Conservation (phyloP, 2,888 invertebrate genomes). For the Drosophila subquinaria region DNA sequence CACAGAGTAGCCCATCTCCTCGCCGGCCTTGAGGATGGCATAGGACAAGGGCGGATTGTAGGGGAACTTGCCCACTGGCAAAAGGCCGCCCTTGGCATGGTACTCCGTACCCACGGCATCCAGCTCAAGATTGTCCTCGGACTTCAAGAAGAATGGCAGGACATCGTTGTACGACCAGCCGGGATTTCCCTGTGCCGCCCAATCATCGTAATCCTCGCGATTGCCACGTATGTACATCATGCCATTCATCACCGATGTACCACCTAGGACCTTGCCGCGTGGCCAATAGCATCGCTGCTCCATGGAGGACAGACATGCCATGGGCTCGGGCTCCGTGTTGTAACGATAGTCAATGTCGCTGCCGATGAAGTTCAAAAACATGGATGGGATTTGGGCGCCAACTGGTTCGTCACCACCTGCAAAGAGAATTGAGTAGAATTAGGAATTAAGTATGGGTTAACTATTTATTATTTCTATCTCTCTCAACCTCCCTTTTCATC, state of each 20-base stretch:
- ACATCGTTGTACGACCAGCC: constrained; percentile 97
- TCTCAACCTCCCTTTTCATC: background rate
- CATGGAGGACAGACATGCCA: constrained; percentile 91
- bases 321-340: constrained; percentile 92
- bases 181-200: constrained; percentile 93
- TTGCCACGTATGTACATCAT: constrained; percentile 98
- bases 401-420: constrained; percentile 93
- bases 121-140: constrained; percentile 91
- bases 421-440: background rate
- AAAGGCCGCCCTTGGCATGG: constrained; percentile 91
- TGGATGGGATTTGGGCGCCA: constrained; percentile 94
- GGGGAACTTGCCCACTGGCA: constrained; percentile 93
- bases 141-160: constrained; percentile 94
- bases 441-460: background rate
- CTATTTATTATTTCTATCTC: background rate
- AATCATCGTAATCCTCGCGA: constrained; percentile 93
- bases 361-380: constrained; percentile 94
- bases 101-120: constrained; percentile 91
- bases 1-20: constrained; percentile 91
- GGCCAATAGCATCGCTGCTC: constrained; percentile 92
- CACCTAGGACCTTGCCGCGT: constrained; percentile 94
- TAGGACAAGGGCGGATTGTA: constrained; percentile 93
- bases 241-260: constrained; percentile 97
- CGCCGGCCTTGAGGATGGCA: constrained; percentile 91
- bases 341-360: constrained; percentile 95